These are phyloP conservation scores for Agrilus mali DNA, from an alignment of 2,888 invertebrate genomes.

Conservation along the genomic window DNA sequence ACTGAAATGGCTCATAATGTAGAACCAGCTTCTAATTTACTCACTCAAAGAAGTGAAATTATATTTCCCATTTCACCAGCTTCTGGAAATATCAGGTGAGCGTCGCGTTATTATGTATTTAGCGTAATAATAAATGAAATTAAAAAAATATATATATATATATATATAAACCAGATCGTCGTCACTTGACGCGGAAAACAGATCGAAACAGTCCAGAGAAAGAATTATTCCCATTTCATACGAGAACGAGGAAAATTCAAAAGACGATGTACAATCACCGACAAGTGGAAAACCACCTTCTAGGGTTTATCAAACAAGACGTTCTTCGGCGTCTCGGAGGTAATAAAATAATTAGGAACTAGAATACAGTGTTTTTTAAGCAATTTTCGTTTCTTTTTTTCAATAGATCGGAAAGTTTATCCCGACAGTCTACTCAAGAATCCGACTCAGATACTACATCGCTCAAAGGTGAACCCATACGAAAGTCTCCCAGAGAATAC, in stretches of 20 bases:
- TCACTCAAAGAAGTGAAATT: slow-evolving; percentile 42
- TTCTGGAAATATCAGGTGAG: slow-evolving; percentile 12
- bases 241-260: slow-evolving; percentile 29
- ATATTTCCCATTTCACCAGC: slow-evolving; percentile 40
- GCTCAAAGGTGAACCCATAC: slow-evolving; percentile 57
- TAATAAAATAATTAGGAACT: slow-evolving; percentile 9
- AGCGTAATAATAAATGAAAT: background rate
- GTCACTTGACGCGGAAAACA: slow-evolving; percentile 40
- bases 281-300: slow-evolving; percentile 36
- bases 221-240: slow-evolving; percentile 54
- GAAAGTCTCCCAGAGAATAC: slow-evolving; percentile 80
- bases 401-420: slow-evolving; percentile 32
- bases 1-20: slow-evolving; percentile 50
- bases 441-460: slow-evolving; percentile 55
- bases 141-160: too few species aligned
- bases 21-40: slow-evolving; percentile 29
- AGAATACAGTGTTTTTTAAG: background rate
- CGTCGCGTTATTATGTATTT: background rate
- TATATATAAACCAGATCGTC: slow-evolving; percentile 33
- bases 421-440: slow-evolving; percentile 54
- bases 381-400: background rate
- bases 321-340: slow-evolving; percentile 33
- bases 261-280: slow-evolving; percentile 26
- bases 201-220: slow-evolving; percentile 36
- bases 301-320: slow-evolving; percentile 35